Evolutionary conservation across 2,888 invertebrate genomes (phyloP).

Genomic region (Cacoxenus indagator): DNA sequence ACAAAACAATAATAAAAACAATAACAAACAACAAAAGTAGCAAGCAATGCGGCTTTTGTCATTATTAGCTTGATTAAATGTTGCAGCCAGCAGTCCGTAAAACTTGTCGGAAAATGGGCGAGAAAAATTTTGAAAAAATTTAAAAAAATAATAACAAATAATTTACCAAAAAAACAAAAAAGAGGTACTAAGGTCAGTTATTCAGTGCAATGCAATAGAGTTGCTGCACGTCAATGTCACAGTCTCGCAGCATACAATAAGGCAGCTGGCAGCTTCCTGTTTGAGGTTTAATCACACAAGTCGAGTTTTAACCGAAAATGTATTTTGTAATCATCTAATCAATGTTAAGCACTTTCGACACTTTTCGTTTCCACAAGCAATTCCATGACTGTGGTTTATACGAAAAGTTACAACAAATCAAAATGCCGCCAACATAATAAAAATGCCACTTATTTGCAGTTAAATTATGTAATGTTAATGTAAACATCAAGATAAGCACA

Average conservation of each 20-base stretch:
- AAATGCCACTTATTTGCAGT: slow-evolving; percentile 2
- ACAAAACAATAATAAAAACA: slow-evolving; percentile 49
- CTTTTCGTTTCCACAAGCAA: not conserved
- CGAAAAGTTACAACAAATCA: not conserved
- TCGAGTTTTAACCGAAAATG: too few species aligned
- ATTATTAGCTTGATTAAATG: slow-evolving; percentile 46
- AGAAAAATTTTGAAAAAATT: not conserved
- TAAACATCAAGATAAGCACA: not conserved
- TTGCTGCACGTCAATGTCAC: too few species aligned
- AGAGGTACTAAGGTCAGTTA: not conserved
- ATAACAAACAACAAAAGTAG: slow-evolving; percentile 16
- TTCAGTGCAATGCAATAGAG: not conserved
- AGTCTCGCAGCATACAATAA: too few species aligned
- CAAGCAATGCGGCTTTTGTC: slow-evolving; percentile 48
- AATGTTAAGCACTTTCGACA: too few species aligned
- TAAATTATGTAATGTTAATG: not conserved
- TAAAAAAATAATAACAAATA: not conserved
- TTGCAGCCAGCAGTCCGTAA: slow-evolving; percentile 17
- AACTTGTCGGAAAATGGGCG: not conserved
- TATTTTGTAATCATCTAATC: too few species aligned
- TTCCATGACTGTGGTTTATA: not conserved
- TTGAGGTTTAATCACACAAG: too few species aligned
- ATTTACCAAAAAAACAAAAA: not conserved
- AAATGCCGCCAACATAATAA: not conserved
- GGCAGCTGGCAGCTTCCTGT: too few species aligned